These are phyloP conservation scores for Phaedon cochleariae DNA, from an alignment of 2,888 invertebrate genomes.

Conservation along the genomic window DNA sequence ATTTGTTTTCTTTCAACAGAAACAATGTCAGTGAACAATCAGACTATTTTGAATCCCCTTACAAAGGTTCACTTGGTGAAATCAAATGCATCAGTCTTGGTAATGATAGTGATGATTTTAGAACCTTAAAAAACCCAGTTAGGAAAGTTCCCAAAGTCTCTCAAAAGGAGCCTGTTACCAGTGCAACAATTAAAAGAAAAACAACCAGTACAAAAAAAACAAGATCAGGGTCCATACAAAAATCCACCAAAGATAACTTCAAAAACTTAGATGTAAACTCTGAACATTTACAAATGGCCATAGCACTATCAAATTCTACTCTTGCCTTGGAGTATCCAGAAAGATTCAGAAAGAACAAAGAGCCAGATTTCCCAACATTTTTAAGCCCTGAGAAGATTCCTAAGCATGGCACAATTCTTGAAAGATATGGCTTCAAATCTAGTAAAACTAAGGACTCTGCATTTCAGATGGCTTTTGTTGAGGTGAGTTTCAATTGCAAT, in stretches of 20 bases:
- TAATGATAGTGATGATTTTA: conserved; percentile 54
- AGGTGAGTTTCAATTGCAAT: conserved; percentile 22
- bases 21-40: conserved; percentile 22
- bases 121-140: conserved; percentile 46
- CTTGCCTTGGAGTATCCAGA: conserved; percentile 44
- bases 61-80: conserved; percentile 45
- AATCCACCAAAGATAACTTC: conserved; percentile 64
- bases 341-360: conserved; percentile 25
- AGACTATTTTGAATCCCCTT: conserved; percentile 44
- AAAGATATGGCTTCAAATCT: conserved; percentile 70
- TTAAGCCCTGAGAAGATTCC: conserved; percentile 39
- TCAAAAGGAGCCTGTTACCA: conserved; percentile 38
- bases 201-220: conserved; percentile 22
- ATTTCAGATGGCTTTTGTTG: conserved; percentile 10
- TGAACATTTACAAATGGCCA: conserved; percentile 73
- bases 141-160: conserved; percentile 41
- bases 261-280: conserved; percentile 67
- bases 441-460: conserved; percentile 31
- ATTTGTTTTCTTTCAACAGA: conserved; percentile 16
- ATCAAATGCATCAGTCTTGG: conserved; percentile 40
- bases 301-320: conserved; percentile 72
- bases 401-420: conserved; percentile 65
- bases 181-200: conserved; percentile 30
- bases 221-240: conserved; percentile 54
- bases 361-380: conserved; percentile 27